Base-by-base conservation (phyloP, 2,888 invertebrate species). In the Cantharis flavilabris region DNA sequence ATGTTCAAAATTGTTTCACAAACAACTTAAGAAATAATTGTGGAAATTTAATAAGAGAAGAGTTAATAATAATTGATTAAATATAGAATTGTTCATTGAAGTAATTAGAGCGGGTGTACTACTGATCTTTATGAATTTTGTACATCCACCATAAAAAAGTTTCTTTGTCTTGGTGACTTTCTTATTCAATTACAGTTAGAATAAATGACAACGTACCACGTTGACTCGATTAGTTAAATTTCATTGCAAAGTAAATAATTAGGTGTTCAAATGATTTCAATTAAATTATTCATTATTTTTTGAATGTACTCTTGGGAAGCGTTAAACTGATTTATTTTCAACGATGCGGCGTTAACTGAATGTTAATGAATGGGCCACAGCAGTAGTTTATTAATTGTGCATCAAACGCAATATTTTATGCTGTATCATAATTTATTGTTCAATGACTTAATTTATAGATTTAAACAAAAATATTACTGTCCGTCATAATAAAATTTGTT, bases 311-410 rank as follows among this genome's bases (percentile, higher is more conserved):
- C 69, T 18, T 30, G 73, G 73, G 73, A 69, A 69, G 18, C 73
- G 62, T 73, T 70, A 70, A 70, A 30, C 28, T 73, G 63, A 73
- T 70, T 70, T 70, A 73, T 63, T 70, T 62, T 18, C 26, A 62
- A 70, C 16, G 18, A 63, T 73, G 69, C 69, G 62, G 73, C 69
- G 70, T 73, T 73, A 69, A 73, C 73, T 69, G 70, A 73, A 73
- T 73, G 30, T 69, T 70, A 73, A 73, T 73, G 73, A 73, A 73
- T 69, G 14, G 69, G 69, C 62, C 62, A 67, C 62, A 62, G 73
- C n/a, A 63, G 73, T 49, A 73, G 63, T 69, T 73, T 73, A 73
- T 73, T 73, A 73, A 73, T 26, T 63, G 73, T 73, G 70, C 69
- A 73, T 73, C 30, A 69, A 16, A 70, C 13, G 69, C 73, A 30